Base-by-base conservation (phyloP, 1,140 invertebrate species). In the Ceratina calcarata region DNA sequence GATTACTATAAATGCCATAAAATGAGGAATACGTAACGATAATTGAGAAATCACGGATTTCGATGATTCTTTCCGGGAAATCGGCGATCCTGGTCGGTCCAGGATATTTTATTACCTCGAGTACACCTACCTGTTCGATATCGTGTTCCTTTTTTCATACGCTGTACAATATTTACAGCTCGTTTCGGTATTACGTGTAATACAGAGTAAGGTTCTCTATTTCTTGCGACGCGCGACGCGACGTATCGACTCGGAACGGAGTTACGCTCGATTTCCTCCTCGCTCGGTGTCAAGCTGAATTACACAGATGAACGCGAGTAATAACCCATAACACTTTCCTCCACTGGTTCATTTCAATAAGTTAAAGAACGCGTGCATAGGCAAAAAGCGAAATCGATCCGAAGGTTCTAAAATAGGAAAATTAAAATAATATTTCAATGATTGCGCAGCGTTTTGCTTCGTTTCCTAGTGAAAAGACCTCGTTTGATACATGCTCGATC, bases 11-110 rank as follows among this genome's bases (percentile, higher is more conserved):
- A 45, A 45, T 10, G 37, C 37, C 37, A 45, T 0, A 4, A 62
- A 49, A 62, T 18, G 16, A 57, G 22, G n/a, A 24, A 10, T 16
- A 64, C 49, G 68, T 64, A 72, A 78, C 32, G 12, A 24, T 18
- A 57, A 72, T 78, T 55, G 68, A 57, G 49, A 72, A 72, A 72
- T 57, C 10, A 45, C 18, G 16, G n/a, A 45, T 64, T 55, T 65
- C 0, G 22, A 45, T 13, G n/a, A 32, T 15, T 20, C 13, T 55
- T 45, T 71, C 66, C 49, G 16, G 68, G 6, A 61, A 55, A 55
- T 24, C 27, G 57, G 8, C 7, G n/a, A 49, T 58, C 58, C 18
- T 1, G 13, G 18, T 13, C n/a, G 27, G 20, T 2, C 27, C 18
- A 15, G 3, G 18, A 73, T 49, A 51, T 61, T 13, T 4, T 60